Evolutionary conservation across 2,888 invertebrate genomes (phyloP).

Genomic region (Polymixis flavicincta): DNA sequence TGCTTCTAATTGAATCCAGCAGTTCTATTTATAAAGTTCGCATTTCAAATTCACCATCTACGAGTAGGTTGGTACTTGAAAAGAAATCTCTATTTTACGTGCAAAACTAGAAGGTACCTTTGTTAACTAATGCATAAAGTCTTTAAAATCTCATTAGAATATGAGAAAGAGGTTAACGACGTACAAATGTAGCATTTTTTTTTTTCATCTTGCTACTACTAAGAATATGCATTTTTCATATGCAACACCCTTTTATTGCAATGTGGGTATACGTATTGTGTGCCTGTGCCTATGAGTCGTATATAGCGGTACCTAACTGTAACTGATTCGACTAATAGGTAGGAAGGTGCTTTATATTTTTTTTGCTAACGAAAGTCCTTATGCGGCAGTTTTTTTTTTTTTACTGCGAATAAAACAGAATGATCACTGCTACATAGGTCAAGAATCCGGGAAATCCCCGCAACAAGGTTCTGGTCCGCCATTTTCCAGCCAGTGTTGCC

Average conservation of each 20-base stretch:
- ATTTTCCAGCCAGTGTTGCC: too few relatives aligned
- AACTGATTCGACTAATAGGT: too few relatives aligned
- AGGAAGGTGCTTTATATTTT: too few relatives aligned
- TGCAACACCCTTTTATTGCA: slow-evolving; percentile 4
- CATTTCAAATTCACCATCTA: not conserved
- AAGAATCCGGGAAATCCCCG: not conserved
- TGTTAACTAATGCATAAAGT: slow-evolving; percentile 76
- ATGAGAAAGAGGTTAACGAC: slow-evolving; percentile 67
- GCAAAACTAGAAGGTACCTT: slow-evolving; percentile 22
- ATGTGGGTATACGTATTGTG: too few relatives aligned
- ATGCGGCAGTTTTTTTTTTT: too few relatives aligned
- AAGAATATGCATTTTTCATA: slow-evolving; percentile 18
- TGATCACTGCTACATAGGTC: not conserved
- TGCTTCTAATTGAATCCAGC: not conserved
- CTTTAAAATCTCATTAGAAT: slow-evolving; percentile 85
- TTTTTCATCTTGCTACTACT: slow-evolving; percentile 8
- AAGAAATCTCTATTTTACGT: slow-evolving; percentile 25
- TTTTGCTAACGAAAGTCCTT: too few relatives aligned
- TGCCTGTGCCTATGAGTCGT: too few relatives aligned
- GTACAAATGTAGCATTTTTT: slow-evolving; percentile 41
- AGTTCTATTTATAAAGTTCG: not conserved
- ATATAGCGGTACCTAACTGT: too few relatives aligned
- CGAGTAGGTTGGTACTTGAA: not conserved
- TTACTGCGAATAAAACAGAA: too few relatives aligned
- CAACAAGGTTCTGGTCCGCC: not conserved